These are phyloP conservation scores for Solenopsis invicta DNA, from an alignment of 1,140 invertebrate genomes.

Conservation along the genomic window DNA sequence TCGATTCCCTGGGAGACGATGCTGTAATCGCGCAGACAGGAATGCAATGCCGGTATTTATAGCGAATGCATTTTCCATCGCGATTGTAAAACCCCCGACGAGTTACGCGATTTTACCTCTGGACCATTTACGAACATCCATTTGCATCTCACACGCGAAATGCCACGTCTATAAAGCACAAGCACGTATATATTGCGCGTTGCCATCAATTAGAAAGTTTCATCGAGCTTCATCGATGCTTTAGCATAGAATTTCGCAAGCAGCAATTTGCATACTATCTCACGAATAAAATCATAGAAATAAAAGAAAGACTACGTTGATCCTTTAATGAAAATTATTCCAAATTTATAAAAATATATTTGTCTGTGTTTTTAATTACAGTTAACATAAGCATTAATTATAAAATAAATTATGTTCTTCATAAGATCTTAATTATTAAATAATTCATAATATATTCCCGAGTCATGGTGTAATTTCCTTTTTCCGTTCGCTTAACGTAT, in stretches of 20 bases:
- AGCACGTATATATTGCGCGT: slow-evolving; percentile 21
- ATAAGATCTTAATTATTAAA: slow-evolving; percentile 1
- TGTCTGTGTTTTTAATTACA: background rate
- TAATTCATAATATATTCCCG: background rate
- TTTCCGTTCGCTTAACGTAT: background rate
- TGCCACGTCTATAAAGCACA: background rate
- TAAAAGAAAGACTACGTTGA: background rate
- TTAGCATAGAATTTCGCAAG: slow-evolving; percentile 12
- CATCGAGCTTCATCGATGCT: slow-evolving; percentile 23
- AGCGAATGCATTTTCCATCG: slow-evolving; percentile 24
- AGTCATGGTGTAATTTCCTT: background rate
- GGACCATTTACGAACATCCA: slow-evolving; percentile 19
- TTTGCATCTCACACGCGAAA: slow-evolving; percentile 39
- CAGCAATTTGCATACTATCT: slow-evolving; percentile 33
- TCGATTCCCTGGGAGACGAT: slow-evolving; percentile 6
- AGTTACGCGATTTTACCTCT: slow-evolving; percentile 37
- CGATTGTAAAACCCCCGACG: background rate
- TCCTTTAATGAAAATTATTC: background rate
- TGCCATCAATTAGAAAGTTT: slow-evolving; percentile 41
- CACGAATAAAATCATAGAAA: slow-evolving; percentile 1
- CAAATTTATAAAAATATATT: background rate
- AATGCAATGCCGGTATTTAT: background rate
- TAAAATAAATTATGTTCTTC: background rate
- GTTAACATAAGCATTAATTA: background rate
- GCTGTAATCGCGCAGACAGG: background rate